A percentile compares a stretch with the other conserved stretches of the same genome.
Evolutionary conservation across 2,797 vertebrate species (phyloP).

Genomic region (Staurois parvus): DNA sequence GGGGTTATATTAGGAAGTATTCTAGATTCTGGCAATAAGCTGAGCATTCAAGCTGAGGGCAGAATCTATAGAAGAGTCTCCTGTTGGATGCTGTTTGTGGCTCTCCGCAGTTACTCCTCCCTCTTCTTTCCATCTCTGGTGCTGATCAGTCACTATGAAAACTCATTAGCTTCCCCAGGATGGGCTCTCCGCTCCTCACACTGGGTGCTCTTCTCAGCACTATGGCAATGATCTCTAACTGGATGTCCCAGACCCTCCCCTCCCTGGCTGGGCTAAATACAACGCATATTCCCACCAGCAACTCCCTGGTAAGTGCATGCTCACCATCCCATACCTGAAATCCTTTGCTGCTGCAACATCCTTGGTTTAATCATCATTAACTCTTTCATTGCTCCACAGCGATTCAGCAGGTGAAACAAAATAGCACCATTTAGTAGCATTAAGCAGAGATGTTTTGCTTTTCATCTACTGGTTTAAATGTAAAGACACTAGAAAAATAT

Average conservation of each 20-base stretch:
- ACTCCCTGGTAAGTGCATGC: constrained; percentile 78
- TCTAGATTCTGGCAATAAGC: background rate
- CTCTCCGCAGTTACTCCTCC: constrained; percentile 76
- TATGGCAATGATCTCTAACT: constrained; percentile 82
- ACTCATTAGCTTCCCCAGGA: constrained; percentile 79
- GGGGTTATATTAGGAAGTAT: background rate
- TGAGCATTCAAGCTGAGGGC: constrained; percentile 4
- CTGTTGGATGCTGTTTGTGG: constrained; percentile 64
- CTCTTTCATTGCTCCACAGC: background rate
- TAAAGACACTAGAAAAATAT: too few relatives aligned
- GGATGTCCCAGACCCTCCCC: constrained; percentile 84
- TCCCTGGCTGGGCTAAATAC: constrained; percentile 79
- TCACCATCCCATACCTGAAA: constrained; percentile 34
- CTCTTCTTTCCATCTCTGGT: constrained; percentile 69
- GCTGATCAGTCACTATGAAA: constrained; percentile 77
- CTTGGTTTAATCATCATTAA: constrained; percentile 6
- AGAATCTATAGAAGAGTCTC: constrained; percentile 35
- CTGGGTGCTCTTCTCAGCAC: constrained; percentile 80
- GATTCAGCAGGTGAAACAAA: background rate
- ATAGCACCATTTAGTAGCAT: background rate
- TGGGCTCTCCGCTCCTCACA: constrained; percentile 80
- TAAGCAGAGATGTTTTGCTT: background rate
- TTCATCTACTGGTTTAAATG: too few relatives aligned
- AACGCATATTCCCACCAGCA: constrained; percentile 73
- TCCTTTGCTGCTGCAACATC: constrained; percentile 9